Percentiles rank a stretch among this genome's conserved stretches.
Evolutionary conservation across 1,140 invertebrate genomes (phyloP).

Genomic region (Pseudomyrmex cubaensis): DNA sequence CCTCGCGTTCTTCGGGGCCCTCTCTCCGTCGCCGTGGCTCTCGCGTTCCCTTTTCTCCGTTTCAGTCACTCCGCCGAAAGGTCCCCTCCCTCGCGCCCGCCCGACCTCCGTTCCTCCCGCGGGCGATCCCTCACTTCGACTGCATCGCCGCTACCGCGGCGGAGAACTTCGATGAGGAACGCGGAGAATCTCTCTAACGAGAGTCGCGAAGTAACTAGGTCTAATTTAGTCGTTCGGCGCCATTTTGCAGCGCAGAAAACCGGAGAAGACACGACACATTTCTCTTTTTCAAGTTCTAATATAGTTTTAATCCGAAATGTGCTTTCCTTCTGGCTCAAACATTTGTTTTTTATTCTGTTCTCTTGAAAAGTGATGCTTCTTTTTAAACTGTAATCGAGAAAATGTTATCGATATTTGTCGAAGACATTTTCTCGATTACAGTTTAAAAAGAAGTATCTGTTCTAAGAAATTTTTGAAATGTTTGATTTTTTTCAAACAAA

Average conservation of each 20-base stretch:
- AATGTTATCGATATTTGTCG: background rate
- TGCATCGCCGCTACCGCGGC: conserved; percentile 42
- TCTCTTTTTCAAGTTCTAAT: too few species aligned
- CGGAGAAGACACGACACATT: background rate
- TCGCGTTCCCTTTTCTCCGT: conserved; percentile 63
- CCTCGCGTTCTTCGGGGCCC: conserved; percentile 42
- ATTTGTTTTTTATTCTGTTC: too few species aligned
- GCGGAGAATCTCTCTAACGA: conserved; percentile 23
- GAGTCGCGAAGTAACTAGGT: conserved; percentile 4
- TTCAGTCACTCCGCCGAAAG: conserved; percentile 81
- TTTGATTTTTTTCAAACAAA: too few species aligned
- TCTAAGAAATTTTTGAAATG: background rate
- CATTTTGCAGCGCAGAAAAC: background rate
- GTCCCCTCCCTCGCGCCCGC: conserved; percentile 69
- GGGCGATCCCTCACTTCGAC: conserved; percentile 41
- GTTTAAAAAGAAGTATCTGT: too few species aligned
- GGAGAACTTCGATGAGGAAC: conserved; percentile 46
- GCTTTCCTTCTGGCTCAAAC: too few species aligned
- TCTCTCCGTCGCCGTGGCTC: conserved; percentile 19
- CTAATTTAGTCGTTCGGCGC: background rate
- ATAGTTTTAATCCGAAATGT: background rate
- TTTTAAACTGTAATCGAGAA: background rate
- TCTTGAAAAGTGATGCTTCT: too few species aligned
- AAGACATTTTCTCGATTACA: too few species aligned
- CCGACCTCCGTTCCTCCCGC: conserved; percentile 39